Base-by-base conservation (phyloP, 2,888 invertebrate genomes). In the Hydraecia micacea region DNA sequence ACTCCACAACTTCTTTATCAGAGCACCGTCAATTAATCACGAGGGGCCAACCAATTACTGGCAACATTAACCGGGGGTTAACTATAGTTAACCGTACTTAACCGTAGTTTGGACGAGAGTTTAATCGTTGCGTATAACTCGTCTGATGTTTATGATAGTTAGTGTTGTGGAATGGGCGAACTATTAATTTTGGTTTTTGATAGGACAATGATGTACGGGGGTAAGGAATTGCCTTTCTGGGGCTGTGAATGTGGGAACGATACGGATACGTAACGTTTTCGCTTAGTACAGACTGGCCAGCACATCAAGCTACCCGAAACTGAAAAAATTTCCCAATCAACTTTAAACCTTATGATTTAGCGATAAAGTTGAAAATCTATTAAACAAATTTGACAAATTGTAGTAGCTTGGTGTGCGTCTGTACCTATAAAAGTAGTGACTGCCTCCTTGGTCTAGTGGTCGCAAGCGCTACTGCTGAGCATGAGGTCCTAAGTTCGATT, bases 21-120 rank as follows among this genome's bases (percentile, higher is more conserved):
- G 77, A 77, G 65, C 75, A 79, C 80, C 81, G 90, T 91, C 91
- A 90, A 94, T 94, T 93, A 93, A 94, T 93, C 94, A 93, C 89
- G 73, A 84, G 76, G 79, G 87, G 75, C 88, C 73, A 81, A 88
- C 86, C 86, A 88, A 90, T 88, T 86, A 84, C 85, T 84, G 87
- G 88, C 71, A 73, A 81, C 81, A 88, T 90, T 92, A 92, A 90
- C 90, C 87, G 80, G 84, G 89, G 91, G 93, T 90, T 92, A 90
- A 89, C 87, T 89, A 83, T 87, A 88, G 88, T 77, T 83, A 91
- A 92, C 89, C 90, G 87, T 85, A 79, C 86, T 85, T 89, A 91
- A 92, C 89, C 90, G 85, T 88, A 91, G 90, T 93, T 91, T 84
- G 86, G 87, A 87, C 88, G 88, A 90, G 86, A 87, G 89, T 91